Percentiles rank a stretch among this genome's conserved stretches.
phyloP scores from a whole-genome alignment of 2,888 invertebrate genomes.

The Drosophila villosipedis region DNA sequence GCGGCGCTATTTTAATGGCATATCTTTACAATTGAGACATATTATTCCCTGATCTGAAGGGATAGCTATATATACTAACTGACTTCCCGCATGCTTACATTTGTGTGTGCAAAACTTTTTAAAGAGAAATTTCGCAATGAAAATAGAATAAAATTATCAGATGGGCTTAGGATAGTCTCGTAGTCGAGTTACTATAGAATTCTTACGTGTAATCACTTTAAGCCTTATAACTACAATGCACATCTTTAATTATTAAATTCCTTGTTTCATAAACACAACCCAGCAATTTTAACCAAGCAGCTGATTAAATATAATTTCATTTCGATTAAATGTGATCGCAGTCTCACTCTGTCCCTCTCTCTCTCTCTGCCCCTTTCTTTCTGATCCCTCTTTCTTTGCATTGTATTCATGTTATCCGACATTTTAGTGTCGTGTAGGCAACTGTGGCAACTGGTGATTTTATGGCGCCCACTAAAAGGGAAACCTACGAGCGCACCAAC shows the following conservation, averaged over 20 bases:
- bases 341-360: neutral
- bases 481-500: conserved; percentile 72
- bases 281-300: neutral
- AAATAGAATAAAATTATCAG: neutral
- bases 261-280: neutral
- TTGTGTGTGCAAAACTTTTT: too few relatives aligned
- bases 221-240: too few relatives aligned
- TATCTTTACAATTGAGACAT: neutral
- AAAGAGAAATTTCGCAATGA: neutral
- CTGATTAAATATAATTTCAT: neutral
- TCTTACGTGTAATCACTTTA: neutral
- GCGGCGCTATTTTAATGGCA: rapidly evolving
- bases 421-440: conserved; percentile 1
- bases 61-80: neutral
- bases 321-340: neutral
- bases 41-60: neutral
- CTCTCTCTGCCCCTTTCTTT: neutral
- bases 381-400: neutral
- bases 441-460: conserved; percentile 52
- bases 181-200: neutral
- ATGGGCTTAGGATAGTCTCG: neutral
- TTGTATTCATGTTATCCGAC: neutral
- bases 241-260: too few relatives aligned
- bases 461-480: conserved; percentile 68
- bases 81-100: neutral